Conservation (phyloP, 1,140 invertebrate genomes). For the Tigriopus japonicus region DNA sequence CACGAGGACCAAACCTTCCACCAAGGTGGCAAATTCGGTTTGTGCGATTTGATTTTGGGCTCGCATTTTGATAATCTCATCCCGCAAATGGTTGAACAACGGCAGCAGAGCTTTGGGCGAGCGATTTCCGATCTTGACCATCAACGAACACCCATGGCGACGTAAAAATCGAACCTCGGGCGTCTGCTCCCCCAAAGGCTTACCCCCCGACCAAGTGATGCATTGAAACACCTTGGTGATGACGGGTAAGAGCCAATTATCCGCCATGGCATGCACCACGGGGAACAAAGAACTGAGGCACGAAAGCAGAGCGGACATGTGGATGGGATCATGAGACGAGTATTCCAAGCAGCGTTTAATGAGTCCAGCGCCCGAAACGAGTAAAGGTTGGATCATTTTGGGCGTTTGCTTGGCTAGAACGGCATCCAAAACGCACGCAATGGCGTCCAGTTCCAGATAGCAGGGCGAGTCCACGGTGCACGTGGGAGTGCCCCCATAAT, state of each 20-base stretch:
- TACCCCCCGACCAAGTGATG: neutral
- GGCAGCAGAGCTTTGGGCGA: slow-evolving; percentile 62
- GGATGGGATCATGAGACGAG: slow-evolving; percentile 45
- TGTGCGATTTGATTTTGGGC: slow-evolving; percentile 48
- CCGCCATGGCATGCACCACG: neutral
- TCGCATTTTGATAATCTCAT: slow-evolving; percentile 44
- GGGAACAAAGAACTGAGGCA: neutral
- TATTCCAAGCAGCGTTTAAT: slow-evolving; percentile 52
- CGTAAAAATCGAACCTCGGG: slow-evolving; percentile 52
- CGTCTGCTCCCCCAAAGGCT: neutral
- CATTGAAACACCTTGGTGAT: neutral
- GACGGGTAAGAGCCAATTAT: neutral
- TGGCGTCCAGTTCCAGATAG: slow-evolving; percentile 57
- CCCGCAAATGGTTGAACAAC: slow-evolving; percentile 64
- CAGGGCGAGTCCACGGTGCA: slow-evolving; percentile 25
- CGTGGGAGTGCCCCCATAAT: slow-evolving; percentile 24
- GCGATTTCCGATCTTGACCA: slow-evolving; percentile 71
- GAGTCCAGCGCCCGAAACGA: slow-evolving; percentile 43
- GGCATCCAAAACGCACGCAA: slow-evolving; percentile 28
- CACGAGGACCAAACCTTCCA: slow-evolving; percentile 53
- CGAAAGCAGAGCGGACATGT: neutral
- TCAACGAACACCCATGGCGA: slow-evolving; percentile 62
- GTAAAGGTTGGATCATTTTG: slow-evolving; percentile 37
- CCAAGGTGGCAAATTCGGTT: slow-evolving; percentile 52
- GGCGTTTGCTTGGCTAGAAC: slow-evolving; percentile 26